Evolutionary conservation across 2,797 vertebrate genomes (phyloP).

Genomic region (Neomorphus geoffroyi): DNA sequence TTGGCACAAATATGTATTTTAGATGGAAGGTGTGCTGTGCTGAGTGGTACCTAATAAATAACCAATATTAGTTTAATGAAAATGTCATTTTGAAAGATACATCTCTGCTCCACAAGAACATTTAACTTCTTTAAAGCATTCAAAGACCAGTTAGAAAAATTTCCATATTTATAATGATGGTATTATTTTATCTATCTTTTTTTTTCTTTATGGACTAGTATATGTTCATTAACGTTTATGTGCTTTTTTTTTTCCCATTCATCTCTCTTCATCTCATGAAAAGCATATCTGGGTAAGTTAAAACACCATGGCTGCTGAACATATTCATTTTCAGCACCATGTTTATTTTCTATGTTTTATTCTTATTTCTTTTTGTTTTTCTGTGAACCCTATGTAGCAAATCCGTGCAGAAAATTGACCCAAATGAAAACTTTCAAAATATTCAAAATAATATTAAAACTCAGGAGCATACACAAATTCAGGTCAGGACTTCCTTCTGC

Average conservation of each 20-base stretch:
- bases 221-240: constrained; percentile 85
- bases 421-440: not conserved
- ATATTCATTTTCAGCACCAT: constrained; percentile 78
- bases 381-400: constrained; percentile 24
- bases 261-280: constrained; percentile 91
- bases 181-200: constrained; percentile 78
- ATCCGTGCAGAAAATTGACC: not conserved
- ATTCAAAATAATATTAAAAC: not conserved
- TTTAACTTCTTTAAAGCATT: not conserved
- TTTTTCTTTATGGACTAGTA: constrained; percentile 68
- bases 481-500: not conserved
- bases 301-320: constrained; percentile 85
- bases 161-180: constrained; percentile 49
- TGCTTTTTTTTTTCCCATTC: constrained; percentile 93
- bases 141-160: constrained; percentile 28
- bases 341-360: constrained; percentile 71
- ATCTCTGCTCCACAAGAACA: not conserved
- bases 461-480: not conserved
- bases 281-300: constrained; percentile 93
- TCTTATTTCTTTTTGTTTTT: constrained; percentile 34
- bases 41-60: not conserved
- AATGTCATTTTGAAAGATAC: not conserved
- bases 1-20: not conserved
- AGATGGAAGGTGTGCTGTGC: not conserved
- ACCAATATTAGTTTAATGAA: not conserved